Conservation (phyloP, 2,888 invertebrate species). For the Parochlus steinenii region DNA sequence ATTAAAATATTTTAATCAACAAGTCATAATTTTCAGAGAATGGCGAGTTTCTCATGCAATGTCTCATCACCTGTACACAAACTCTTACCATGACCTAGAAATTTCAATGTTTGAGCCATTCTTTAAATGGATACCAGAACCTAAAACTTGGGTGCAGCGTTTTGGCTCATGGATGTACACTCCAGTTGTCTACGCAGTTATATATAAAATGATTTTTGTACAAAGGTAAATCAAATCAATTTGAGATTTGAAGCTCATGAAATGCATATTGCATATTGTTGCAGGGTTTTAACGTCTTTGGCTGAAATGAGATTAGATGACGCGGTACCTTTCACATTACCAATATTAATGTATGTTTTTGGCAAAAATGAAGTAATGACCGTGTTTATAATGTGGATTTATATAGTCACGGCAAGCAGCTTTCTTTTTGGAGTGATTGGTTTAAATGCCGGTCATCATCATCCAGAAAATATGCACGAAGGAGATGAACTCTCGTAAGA, state of each 20-base stretch:
- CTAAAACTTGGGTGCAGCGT: conserved; percentile 30
- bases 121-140: conserved; percentile 43
- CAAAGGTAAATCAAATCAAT: too few species aligned
- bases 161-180: conserved; percentile 36
- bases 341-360: conserved; percentile 29
- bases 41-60: conserved; percentile 61
- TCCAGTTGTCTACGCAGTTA: conserved; percentile 25
- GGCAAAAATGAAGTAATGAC: conserved; percentile 19
- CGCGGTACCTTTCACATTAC: conserved; percentile 29
- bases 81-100: conserved; percentile 58
- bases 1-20: too few species aligned
- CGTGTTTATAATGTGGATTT: conserved; percentile 33
- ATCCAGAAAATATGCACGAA: conserved; percentile 62
- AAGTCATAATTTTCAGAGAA: conserved; percentile 31
- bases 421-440: conserved; percentile 45
- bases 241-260: too few species aligned
- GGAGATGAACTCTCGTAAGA: conserved; percentile 48
- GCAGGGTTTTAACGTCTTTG: conserved; percentile 17
- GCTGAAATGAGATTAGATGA: conserved; percentile 21
- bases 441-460: conserved; percentile 60
- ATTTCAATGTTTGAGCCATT: conserved; percentile 50
- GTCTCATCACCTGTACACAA: conserved; percentile 65
- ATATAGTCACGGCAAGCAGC: conserved; percentile 37
- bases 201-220: too few species aligned
- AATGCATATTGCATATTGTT: too few species aligned